phyloP scores from a whole-genome alignment of 2,888 invertebrate genomes.

The Parnassius orleans region DNA sequence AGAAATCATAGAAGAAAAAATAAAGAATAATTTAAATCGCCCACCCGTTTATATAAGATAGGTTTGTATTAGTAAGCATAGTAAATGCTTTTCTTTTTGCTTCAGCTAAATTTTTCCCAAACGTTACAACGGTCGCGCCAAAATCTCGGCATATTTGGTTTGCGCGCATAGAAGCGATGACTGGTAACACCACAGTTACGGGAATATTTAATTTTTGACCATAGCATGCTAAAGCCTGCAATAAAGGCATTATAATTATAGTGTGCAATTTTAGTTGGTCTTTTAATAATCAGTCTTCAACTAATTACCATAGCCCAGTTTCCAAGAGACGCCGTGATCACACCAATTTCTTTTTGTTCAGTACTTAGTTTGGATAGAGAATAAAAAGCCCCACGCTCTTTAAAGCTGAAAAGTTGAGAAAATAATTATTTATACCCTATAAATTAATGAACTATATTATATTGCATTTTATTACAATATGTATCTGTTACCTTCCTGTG shows the following conservation, averaged over 20 bases:
- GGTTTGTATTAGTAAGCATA: constrained; percentile 82
- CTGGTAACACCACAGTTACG: constrained; percentile 91
- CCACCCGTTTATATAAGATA: constrained; percentile 92
- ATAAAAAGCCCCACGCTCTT: constrained; percentile 93
- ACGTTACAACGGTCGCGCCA: constrained; percentile 89
- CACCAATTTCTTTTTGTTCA: constrained; percentile 85
- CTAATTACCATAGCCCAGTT: constrained; percentile 88
- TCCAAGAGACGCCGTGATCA: constrained; percentile 93
- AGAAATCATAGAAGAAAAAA: not conserved
- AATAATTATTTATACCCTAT: not conserved
- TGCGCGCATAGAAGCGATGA: constrained; percentile 87
- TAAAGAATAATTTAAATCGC: constrained; percentile 20
- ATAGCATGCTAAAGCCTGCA: constrained; percentile 84
- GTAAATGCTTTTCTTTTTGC: constrained; percentile 87
- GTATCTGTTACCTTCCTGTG: constrained; percentile 87
- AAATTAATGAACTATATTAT: not conserved
- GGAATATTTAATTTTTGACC: constrained; percentile 83
- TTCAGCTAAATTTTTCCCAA: constrained; percentile 88
- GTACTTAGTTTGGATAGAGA: constrained; percentile 85
- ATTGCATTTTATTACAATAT: not conserved
- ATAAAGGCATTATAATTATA: not conserved
- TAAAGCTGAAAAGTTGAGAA: constrained; percentile 83
- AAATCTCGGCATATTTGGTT: constrained; percentile 86
- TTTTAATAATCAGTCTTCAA: not conserved
- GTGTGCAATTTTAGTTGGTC: not conserved